Evolutionary conservation across 2,888 invertebrate genomes (phyloP).

Genomic region (Luffia ferchaultella): DNA sequence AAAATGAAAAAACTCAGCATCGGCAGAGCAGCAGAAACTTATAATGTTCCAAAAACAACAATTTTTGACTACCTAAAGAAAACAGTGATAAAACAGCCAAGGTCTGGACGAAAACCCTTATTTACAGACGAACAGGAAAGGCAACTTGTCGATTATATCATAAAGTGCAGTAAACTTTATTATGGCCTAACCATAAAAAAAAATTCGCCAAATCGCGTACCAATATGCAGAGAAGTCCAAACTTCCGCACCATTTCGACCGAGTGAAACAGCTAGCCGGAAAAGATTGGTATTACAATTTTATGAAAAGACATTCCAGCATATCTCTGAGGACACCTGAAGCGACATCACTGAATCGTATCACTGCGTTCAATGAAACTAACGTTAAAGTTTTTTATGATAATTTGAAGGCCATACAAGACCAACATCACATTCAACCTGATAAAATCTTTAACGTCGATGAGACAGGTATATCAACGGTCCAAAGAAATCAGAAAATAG

Average conservation of each 20-base stretch:
- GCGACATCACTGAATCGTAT: constrained; percentile 16
- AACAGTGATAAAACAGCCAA: constrained; percentile 4
- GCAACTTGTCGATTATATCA: constrained; percentile 6
- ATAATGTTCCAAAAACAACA: constrained; percentile 10
- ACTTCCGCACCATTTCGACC: constrained; percentile 17
- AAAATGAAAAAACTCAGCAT: constrained; percentile 12
- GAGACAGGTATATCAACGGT: constrained; percentile 21
- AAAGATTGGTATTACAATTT: constrained; percentile 16
- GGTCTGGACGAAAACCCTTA: constrained; percentile 2
- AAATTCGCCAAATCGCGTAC: constrained; percentile 16
- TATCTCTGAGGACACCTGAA: constrained; percentile 14
- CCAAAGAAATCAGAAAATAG: constrained; percentile 17
- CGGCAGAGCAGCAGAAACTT: constrained; percentile 9
- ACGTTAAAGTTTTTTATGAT: constrained; percentile 15
- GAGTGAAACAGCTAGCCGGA: constrained; percentile 15
- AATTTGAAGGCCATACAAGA: constrained; percentile 11
- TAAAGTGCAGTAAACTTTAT: constrained; percentile 11
- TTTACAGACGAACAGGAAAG: constrained; percentile 9
- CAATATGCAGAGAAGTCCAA: constrained; percentile 18
- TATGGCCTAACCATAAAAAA: constrained; percentile 14
- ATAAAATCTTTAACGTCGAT: constrained; percentile 20
- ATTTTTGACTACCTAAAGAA: constrained; percentile 8
- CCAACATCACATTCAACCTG: constrained; percentile 17
- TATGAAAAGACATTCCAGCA: constrained; percentile 9
- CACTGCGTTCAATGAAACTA: constrained; percentile 16